phyloP scores from a whole-genome alignment of 2,797 vertebrate species.

The Aphelocoma californica region DNA sequence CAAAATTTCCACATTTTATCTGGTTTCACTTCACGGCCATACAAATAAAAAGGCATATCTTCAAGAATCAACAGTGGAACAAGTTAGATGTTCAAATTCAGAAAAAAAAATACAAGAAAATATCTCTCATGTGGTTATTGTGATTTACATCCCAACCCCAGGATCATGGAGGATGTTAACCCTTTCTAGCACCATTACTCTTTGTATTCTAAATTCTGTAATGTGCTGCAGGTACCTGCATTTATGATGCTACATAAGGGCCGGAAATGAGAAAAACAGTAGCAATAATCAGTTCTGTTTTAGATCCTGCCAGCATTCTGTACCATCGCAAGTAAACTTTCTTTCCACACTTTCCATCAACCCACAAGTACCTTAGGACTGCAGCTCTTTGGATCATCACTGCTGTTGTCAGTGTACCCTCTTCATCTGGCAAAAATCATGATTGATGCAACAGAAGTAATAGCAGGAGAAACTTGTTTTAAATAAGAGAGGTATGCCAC shows the following conservation, averaged over 20 bases:
- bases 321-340: not conserved
- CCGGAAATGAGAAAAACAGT: not conserved
- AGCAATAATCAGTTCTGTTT: not conserved
- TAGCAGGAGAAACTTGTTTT: not conserved
- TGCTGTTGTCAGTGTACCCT: not conserved
- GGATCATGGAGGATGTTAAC: not conserved
- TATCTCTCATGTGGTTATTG: not conserved
- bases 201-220: not conserved
- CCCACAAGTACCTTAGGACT: not conserved
- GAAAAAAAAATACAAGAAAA: not conserved
- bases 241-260: not conserved
- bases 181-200: not conserved
- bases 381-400: not conserved
- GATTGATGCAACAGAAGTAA: not conserved
- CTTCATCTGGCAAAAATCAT: not conserved
- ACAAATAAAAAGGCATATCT: not conserved
- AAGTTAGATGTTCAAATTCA: not conserved
- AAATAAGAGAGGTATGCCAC: not conserved
- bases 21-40: not conserved
- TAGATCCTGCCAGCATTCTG: conserved; percentile 18
- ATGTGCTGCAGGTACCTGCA: not conserved
- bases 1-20: conserved; percentile 16
- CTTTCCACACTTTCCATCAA: not conserved
- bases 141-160: not conserved
- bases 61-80: not conserved